Base-by-base conservation (phyloP, 2,888 invertebrate species). In the Acronicta leporina region DNA sequence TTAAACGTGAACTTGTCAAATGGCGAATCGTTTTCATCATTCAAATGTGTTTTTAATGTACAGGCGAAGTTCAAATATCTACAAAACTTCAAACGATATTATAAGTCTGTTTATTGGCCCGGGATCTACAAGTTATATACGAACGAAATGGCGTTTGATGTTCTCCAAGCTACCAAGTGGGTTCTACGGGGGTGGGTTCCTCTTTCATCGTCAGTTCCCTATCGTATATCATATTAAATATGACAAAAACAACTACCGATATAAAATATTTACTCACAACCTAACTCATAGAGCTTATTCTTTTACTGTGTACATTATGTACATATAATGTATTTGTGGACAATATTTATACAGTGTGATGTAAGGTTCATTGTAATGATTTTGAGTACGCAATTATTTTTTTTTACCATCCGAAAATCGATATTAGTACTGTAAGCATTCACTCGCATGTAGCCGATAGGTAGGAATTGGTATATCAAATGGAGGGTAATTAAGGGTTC, bases 221-320 rank as follows among this genome's bases (percentile, higher is more conserved):
- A 30, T 27, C 43, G 41, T 65, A 58, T 57, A 55, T 62, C 61
- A 57, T 57, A 61, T 1, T 49, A 63, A 53, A 67, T 63, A 67
- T 63, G 60, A 60, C 67, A 63, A 63, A 64, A 64, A 58, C 61
- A 58, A 48, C 60, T 44, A 51, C 59, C 54, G 51, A 59, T 50
- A 59, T 40, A 63, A 63, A 60, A 57, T 56, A 57, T 65, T 55
- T 51, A 55, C 54, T 62, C 54, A 33, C 25, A 51, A 51, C 42
- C 47, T 53, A 47, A 58, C 52, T 38, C 27, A 55, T 58, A 51
- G 45, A 51, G 46, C 45, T 50, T 27, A 54, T 55, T 47, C 51
- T 54, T 52, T 63, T 20, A 45, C 40, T 35, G 27, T 35, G 35
- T 3, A 52, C 53, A 48, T 25, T 57, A 46, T 40, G 35, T 45